A percentile compares a stretch with the other conserved stretches of the same genome.
Conservation (phyloP, 2,888 invertebrate species). For the Embidobia sp. region DNA sequence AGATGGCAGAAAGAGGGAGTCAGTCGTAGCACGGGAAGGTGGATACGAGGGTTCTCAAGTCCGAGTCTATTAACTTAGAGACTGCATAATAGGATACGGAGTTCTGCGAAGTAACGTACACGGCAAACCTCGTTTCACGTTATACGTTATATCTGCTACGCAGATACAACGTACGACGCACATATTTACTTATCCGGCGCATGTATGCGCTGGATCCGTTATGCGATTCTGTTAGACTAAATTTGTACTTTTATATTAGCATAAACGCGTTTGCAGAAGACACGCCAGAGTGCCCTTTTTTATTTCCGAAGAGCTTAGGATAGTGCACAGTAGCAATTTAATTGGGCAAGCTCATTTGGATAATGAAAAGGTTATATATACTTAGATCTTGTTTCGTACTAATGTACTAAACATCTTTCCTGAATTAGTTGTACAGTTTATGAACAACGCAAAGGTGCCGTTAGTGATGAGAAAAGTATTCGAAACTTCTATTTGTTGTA, state of each 20-base stretch:
- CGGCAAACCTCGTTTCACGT: constrained; percentile 63
- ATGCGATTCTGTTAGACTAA: constrained; percentile 34
- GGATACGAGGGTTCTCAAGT: constrained; percentile 66
- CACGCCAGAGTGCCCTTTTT: constrained; percentile 1
- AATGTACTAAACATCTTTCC: constrained; percentile 12
- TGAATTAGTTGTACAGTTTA: constrained; percentile 22
- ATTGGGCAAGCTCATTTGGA: constrained; percentile 13
- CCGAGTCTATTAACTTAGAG: constrained; percentile 74
- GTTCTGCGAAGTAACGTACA: constrained; percentile 68
- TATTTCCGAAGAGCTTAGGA: not conserved
- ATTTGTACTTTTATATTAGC: constrained; percentile 47
- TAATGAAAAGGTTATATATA: constrained; percentile 26
- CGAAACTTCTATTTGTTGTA: too few relatives aligned
- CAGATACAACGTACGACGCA: constrained; percentile 48
- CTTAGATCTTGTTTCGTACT: constrained; percentile 11
- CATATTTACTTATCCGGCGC: constrained; percentile 50
- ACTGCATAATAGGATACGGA: constrained; percentile 71
- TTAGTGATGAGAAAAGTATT: not conserved
- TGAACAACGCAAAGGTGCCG: constrained; percentile 3
- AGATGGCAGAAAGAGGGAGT: constrained; percentile 17
- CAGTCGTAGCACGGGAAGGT: constrained; percentile 9
- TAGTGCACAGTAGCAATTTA: constrained; percentile 8
- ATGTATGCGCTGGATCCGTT: constrained; percentile 36
- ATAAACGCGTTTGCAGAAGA: constrained; percentile 30
- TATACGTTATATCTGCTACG: constrained; percentile 55